Percentiles rank a stretch among this genome's conserved stretches.
Conservation (phyloP, 2,888 invertebrate genomes). For the Calliopum simillimum region DNA sequence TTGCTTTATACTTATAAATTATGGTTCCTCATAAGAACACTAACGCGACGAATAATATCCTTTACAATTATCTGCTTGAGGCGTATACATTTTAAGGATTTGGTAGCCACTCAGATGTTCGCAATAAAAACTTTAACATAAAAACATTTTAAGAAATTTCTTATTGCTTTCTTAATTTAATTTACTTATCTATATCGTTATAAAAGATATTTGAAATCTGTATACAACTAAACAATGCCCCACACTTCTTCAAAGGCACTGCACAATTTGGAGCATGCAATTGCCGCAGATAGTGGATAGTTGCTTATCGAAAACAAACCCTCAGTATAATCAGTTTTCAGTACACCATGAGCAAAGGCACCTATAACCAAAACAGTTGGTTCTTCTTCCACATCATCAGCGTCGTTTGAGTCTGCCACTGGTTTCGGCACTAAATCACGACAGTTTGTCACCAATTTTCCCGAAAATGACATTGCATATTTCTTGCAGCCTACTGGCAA, state of each 20-base stretch:
- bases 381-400: constrained; percentile 72
- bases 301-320: constrained; percentile 92
- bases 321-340: constrained; percentile 90
- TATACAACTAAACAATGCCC: constrained; percentile 73
- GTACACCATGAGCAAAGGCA: constrained; percentile 97
- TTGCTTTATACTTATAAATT: no score
- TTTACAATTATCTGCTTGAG: no score
- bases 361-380: constrained; percentile 94
- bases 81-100: no score
- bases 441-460: constrained; percentile 77
- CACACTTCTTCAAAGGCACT: constrained; percentile 95
- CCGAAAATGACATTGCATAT: constrained; percentile 89
- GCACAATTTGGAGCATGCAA: constrained; percentile 96
- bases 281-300: constrained; percentile 95
- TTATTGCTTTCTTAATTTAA: not conserved
- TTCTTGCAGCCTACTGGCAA: constrained; percentile 94
- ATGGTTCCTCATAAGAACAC: no score
- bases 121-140: no score
- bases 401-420: constrained; percentile 35
- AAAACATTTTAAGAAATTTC: no score
- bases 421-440: constrained; percentile 79
- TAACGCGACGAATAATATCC: no score
- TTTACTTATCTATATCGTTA: not conserved
- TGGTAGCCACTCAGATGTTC: no score
- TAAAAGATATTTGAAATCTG: not conserved